phyloP scores from a whole-genome alignment of 2,113 vertebrate species.

The Eptatretus burgeri region DNA sequence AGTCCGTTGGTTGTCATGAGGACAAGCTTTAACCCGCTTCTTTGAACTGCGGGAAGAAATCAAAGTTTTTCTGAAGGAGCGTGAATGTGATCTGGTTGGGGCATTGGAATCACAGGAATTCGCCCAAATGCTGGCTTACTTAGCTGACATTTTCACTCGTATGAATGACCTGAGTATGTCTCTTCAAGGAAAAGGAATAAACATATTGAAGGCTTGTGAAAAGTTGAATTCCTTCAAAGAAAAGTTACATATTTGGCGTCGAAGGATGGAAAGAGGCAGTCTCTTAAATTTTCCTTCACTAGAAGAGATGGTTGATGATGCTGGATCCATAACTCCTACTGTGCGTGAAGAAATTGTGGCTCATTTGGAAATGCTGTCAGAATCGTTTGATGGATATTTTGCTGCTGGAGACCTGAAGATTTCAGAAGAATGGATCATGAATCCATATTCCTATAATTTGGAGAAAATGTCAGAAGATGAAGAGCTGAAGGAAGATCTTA shows the following conservation, averaged over 20 bases:
- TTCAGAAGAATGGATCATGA: slow-evolving; percentile 6
- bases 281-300: background rate
- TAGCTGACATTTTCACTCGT: no score
- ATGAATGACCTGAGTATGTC: no score
- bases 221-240: no score
- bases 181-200: no score
- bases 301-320: background rate
- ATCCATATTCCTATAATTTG: background rate
- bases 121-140: no score
- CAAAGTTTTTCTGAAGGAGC: slow-evolving; percentile 1
- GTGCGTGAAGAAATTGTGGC: slow-evolving; percentile 6
- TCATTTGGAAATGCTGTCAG: slow-evolving; percentile 7
- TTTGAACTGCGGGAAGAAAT: background rate
- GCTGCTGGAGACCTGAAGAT: slow-evolving; percentile 6
- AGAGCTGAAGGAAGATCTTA: slow-evolving; percentile 3
- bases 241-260: no score
- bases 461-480: background rate
- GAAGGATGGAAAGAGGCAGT: no score
- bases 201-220: no score
- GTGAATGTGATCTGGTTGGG: slow-evolving; percentile 6
- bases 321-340: no score
- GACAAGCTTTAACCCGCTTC: no score
- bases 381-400: background rate
- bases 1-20: no score
- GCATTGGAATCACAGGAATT: background rate